These are phyloP conservation scores for Boulengerochromis microlepis DNA, from an alignment of 2,113 vertebrate species.

Conservation along the genomic window DNA sequence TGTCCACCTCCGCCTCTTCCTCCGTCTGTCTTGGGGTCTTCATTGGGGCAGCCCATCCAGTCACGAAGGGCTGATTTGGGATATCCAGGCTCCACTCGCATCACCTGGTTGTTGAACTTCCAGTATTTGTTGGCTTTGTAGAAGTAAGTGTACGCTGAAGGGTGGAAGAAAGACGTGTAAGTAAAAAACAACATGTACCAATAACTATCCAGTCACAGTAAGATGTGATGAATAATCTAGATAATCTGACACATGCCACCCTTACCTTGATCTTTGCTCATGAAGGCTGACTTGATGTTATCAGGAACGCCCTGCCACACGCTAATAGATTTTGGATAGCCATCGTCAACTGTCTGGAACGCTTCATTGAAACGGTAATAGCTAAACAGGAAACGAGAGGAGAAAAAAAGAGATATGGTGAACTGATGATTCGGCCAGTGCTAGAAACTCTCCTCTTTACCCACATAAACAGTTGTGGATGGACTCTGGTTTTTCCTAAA, in stretches of 20 bases:
- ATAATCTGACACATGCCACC: not conserved
- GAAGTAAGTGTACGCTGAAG: slow-evolving; percentile 84
- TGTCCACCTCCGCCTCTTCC: slow-evolving; percentile 54
- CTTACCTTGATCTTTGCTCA: slow-evolving; percentile 85
- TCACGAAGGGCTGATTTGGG: slow-evolving; percentile 84
- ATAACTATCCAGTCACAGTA: not conserved
- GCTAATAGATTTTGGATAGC: slow-evolving; percentile 80
- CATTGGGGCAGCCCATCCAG: slow-evolving; percentile 82
- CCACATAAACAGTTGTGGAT: not conserved
- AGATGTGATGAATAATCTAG: not conserved
- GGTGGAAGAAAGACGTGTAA: not conserved
- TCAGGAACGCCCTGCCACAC: slow-evolving; percentile 86
- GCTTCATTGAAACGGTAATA: slow-evolving; percentile 88
- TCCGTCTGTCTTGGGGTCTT: slow-evolving; percentile 68
- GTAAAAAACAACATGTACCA: not conserved
- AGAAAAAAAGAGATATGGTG: not conserved
- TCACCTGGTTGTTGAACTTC: slow-evolving; percentile 89
- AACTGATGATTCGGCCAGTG: not conserved
- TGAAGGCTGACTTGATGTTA: slow-evolving; percentile 80
- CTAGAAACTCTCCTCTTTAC: not conserved
- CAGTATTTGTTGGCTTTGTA: slow-evolving; percentile 91
- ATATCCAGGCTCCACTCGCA: slow-evolving; percentile 84
- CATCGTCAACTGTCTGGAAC: slow-evolving; percentile 70
- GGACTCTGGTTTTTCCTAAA: not conserved
- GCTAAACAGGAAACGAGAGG: slow-evolving; percentile 42